Evolutionary conservation across 2,888 invertebrate genomes (phyloP).

Genomic region (Petrophora chlorosata): DNA sequence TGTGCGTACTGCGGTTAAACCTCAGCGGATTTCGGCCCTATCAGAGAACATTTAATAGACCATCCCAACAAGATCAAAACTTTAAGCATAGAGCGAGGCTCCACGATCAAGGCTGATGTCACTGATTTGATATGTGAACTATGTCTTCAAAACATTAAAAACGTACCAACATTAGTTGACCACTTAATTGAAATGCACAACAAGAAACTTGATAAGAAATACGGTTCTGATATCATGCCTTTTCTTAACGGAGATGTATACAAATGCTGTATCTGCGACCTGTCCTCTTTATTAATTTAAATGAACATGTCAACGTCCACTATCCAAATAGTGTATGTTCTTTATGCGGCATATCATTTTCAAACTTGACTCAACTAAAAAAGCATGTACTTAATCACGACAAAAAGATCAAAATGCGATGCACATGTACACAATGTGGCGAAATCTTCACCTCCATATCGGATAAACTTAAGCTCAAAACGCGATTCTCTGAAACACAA

Average conservation of each 20-base stretch:
- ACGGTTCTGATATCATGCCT: constrained; percentile 17
- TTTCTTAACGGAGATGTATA: constrained; percentile 16
- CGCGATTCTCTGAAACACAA: constrained; percentile 52
- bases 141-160: constrained; percentile 31
- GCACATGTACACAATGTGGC: constrained; percentile 62
- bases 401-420: constrained; percentile 11
- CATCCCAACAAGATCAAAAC: constrained; percentile 42
- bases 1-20: constrained; percentile 53
- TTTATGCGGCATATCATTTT: constrained; percentile 40
- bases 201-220: constrained; percentile 33
- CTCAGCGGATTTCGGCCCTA: constrained; percentile 58
- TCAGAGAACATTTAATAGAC: constrained; percentile 49
- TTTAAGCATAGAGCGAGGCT: constrained; percentile 5
- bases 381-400: constrained; percentile 15
- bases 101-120: constrained; percentile 60
- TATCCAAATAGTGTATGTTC: constrained; percentile 57
- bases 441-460: constrained; percentile 53
- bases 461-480: constrained; percentile 49
- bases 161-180: constrained; percentile 53
- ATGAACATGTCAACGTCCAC: constrained; percentile 57
- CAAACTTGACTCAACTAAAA: constrained; percentile 28
- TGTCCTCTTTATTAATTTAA: constrained; percentile 24
- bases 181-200: constrained; percentile 59
- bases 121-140: constrained; percentile 59
- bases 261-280: constrained; percentile 12